Evolutionary conservation across 1,140 invertebrate species (phyloP).

Genomic region (Mactra quadrangularis): DNA sequence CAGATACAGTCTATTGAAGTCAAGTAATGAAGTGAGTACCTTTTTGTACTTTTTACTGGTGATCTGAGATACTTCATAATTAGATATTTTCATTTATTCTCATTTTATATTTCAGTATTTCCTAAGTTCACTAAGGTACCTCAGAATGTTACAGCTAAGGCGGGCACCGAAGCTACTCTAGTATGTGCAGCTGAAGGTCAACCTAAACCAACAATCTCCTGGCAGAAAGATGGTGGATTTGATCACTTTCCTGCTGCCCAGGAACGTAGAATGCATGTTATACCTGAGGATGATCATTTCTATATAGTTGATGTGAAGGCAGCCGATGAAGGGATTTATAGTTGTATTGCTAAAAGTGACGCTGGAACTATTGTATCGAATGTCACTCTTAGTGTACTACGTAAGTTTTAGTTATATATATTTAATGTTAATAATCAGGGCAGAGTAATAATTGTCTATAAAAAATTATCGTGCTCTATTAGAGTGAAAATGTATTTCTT

Average conservation of each 20-base stretch:
- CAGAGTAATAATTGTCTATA: too few relatives aligned
- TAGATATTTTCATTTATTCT: too few relatives aligned
- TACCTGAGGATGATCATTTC: constrained; percentile 95
- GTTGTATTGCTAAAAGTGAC: constrained; percentile 95
- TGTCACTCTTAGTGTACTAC: constrained; percentile 93
- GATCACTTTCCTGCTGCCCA: constrained; percentile 97
- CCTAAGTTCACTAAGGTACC: constrained; percentile 94
- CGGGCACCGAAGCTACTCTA: constrained; percentile 93
- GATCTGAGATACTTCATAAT: too few relatives aligned
- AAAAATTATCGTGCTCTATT: too few relatives aligned
- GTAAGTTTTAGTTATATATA: constrained; percentile 83
- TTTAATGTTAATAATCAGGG: background rate
- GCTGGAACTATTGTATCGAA: constrained; percentile 94
- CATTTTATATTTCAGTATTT: constrained; percentile 87
- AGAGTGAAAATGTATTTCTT: too few relatives aligned
- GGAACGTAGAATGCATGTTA: constrained; percentile 96
- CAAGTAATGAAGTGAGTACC: too few relatives aligned
- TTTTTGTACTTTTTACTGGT: too few relatives aligned
- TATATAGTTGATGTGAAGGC: constrained; percentile 95
- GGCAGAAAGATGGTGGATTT: constrained; percentile 92
- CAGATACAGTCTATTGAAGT: too few relatives aligned
- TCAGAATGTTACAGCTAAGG: constrained; percentile 91
- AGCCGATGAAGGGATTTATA: constrained; percentile 95
- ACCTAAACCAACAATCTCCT: constrained; percentile 94
- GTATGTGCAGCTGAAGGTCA: constrained; percentile 96